These are phyloP conservation scores for Suncus etruscus DNA, from an alignment of 2,113 vertebrate species.

Conservation along the genomic window DNA sequence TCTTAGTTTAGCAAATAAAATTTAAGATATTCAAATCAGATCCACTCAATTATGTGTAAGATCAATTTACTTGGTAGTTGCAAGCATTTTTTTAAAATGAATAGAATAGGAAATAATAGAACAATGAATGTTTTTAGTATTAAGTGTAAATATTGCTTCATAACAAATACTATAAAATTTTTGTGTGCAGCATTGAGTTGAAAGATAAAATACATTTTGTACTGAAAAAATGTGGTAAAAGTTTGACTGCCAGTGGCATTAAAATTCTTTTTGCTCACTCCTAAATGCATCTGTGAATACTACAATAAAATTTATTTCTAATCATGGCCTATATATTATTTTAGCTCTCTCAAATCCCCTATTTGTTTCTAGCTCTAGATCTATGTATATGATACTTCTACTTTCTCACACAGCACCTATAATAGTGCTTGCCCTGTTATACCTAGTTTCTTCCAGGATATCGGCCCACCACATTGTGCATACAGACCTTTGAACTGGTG, in stretches of 20 bases:
- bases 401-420: not conserved
- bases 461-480: not conserved
- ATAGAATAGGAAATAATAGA: not conserved
- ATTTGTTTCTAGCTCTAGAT: not conserved
- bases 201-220: conserved; percentile 11
- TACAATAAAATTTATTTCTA: not conserved
- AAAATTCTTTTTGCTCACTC: not conserved
- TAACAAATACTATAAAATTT: conserved; percentile 33
- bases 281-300: not conserved
- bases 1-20: conserved; percentile 25
- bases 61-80: not conserved
- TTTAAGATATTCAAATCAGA: not conserved
- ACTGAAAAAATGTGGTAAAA: conserved; percentile 25
- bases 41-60: not conserved
- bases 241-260: not conserved
- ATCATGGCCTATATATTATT: not conserved
- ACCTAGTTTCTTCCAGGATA: not conserved
- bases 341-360: not conserved
- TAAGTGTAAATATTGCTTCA: conserved; percentile 12
- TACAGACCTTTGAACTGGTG: not conserved
- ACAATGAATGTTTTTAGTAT: not conserved
- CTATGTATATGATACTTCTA: not conserved
- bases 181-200: not conserved
- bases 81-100: conserved; percentile 33
- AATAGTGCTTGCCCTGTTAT: not conserved